Evolutionary conservation across 2,888 invertebrate genomes (phyloP).

Genomic region (Xestia ashworthii): DNA sequence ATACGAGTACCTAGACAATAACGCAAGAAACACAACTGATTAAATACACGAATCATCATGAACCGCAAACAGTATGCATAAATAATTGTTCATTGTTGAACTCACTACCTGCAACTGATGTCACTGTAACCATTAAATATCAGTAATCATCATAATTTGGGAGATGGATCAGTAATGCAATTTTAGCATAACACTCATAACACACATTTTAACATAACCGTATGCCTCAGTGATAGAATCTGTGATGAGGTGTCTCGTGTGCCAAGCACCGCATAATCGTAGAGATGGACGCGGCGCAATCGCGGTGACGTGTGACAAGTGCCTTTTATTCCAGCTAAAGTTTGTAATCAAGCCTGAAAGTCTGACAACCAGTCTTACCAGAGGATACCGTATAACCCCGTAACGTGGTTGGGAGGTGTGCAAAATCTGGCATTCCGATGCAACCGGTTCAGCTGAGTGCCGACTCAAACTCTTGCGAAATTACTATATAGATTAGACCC

Average conservation of each 20-base stretch:
- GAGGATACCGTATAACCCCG: too few relatives aligned
- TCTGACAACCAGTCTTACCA: not conserved
- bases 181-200: too few relatives aligned
- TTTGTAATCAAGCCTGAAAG: not conserved
- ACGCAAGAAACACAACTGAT: not conserved
- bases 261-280: too few relatives aligned
- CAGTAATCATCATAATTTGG: not conserved
- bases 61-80: too few relatives aligned
- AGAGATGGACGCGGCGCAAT: not conserved
- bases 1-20: too few relatives aligned
- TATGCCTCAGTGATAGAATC: too few relatives aligned
- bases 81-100: not conserved
- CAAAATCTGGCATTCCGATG: not conserved
- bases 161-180: not conserved
- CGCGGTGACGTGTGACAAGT: not conserved
- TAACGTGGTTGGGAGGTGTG: not conserved
- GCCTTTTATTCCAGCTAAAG: too few relatives aligned
- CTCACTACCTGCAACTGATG: too few relatives aligned
- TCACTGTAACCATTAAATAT: not conserved
- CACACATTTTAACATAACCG: too few relatives aligned
- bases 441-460: not conserved
- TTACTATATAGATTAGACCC: not conserved
- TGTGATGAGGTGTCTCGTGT: too few relatives aligned
- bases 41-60: not conserved
- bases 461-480: not conserved